phyloP scores from a whole-genome alignment of 2,113 vertebrate genomes.

The Sinosuthora webbiana region DNA sequence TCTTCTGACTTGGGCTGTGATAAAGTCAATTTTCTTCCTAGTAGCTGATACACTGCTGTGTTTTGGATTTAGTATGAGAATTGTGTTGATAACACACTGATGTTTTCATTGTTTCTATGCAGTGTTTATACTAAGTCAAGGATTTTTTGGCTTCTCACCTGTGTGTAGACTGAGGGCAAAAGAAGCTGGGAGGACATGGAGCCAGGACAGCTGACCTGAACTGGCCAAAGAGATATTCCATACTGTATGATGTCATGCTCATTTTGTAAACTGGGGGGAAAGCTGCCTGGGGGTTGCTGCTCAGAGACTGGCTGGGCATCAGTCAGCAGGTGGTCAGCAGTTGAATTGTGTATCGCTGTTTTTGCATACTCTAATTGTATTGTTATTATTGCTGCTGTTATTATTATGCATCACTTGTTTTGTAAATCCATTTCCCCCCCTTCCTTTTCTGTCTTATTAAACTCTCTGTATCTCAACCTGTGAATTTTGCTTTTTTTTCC shows the following conservation, averaged over 20 bases:
- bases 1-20: neutral
- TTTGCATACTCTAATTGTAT: neutral
- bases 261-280: neutral
- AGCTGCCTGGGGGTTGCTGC: neutral
- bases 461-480: neutral
- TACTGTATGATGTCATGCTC: neutral
- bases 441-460: neutral
- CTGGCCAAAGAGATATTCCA: neutral
- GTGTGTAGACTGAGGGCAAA: neutral
- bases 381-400: neutral
- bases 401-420: neutral
- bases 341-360: neutral
- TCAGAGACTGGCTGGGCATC: neutral
- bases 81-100: neutral
- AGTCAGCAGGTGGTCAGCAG: neutral
- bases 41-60: neutral
- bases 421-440: neutral
- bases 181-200: neutral
- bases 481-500: neutral
- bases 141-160: neutral
- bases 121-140: neutral
- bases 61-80: neutral
- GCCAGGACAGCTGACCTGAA: neutral
- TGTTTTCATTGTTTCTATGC: neutral
- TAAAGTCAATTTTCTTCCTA: neutral